Evolutionary conservation across 2,888 invertebrate species (phyloP).

Genomic region (Sicus ferrugineus): DNA sequence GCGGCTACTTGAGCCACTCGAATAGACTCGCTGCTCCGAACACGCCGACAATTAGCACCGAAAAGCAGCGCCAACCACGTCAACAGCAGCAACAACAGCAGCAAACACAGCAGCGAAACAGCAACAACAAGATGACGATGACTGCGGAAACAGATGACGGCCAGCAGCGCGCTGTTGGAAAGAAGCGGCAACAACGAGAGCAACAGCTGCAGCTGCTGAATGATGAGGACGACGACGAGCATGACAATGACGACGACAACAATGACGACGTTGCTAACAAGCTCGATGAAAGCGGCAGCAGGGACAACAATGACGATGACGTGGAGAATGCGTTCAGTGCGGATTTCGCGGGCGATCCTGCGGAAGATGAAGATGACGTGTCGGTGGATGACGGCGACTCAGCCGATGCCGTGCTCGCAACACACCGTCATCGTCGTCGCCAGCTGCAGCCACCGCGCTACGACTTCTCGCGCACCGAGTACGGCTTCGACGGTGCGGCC

Average conservation of each 20-base stretch:
- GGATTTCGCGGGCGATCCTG: not conserved
- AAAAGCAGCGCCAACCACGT: slow-evolving; percentile 13
- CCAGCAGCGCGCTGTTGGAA: too few relatives aligned
- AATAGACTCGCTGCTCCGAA: slow-evolving; percentile 46
- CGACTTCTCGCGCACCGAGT: slow-evolving; percentile 63
- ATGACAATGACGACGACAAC: slow-evolving; percentile 34
- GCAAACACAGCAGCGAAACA: slow-evolving; percentile 34
- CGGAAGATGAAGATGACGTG: not conserved
- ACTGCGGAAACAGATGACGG: slow-evolving; percentile 21
- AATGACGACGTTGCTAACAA: slow-evolving; percentile 24
- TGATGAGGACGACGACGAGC: slow-evolving; percentile 34
- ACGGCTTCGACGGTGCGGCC: slow-evolving; percentile 52
- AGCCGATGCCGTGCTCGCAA: slow-evolving; percentile 40
- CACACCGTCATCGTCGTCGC: slow-evolving; percentile 29
- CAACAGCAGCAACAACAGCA: slow-evolving; percentile 14
- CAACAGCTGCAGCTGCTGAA: slow-evolving; percentile 30
- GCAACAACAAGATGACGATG: slow-evolving; percentile 28
- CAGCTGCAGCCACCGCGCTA: slow-evolving; percentile 51
- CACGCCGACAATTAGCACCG: slow-evolving; percentile 57
- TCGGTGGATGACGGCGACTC: slow-evolving; percentile 28
- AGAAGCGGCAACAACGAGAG: too few relatives aligned
- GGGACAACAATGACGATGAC: slow-evolving; percentile 47
- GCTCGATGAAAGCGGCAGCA: slow-evolving; percentile 34
- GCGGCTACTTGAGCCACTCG: slow-evolving; percentile 33
- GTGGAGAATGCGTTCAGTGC: slow-evolving; percentile 33